Conservation (phyloP, 2,888 invertebrate species). For the Heliconius erato region DNA sequence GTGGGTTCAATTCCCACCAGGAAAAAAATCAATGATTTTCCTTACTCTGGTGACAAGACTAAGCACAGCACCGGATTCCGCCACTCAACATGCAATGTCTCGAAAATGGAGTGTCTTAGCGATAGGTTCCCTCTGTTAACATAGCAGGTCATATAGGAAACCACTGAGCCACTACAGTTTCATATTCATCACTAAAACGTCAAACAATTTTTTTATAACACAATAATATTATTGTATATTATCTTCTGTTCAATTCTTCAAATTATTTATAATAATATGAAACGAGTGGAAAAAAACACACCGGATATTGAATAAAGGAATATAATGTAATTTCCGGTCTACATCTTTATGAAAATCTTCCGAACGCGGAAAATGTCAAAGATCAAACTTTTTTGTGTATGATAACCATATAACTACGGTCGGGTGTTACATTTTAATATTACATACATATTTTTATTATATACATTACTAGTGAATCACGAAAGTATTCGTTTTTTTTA, state of each 20-base stretch:
- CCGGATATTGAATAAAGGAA: constrained; percentile 36
- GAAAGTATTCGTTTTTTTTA: too few species aligned
- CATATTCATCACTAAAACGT: too few species aligned
- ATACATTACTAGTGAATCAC: not conserved
- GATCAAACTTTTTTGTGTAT: not conserved
- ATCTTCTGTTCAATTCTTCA: not conserved
- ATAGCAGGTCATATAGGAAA: too few species aligned
- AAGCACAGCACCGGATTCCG: too few species aligned
- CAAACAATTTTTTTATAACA: too few species aligned
- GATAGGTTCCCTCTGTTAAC: too few species aligned
- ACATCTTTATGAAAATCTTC: constrained; percentile 28
- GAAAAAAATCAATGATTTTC: not conserved
- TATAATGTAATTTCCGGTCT: constrained; percentile 29
- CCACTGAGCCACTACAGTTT: too few species aligned
- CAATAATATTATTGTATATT: not conserved
- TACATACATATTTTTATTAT: not conserved
- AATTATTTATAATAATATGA: not conserved
- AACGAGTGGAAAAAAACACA: constrained; percentile 29
- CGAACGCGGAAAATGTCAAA: not conserved
- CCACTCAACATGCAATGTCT: not conserved
- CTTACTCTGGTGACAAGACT: not conserved
- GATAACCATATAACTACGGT: not conserved
- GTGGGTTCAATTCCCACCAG: not conserved
- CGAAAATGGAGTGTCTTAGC: not conserved
- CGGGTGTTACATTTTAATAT: not conserved